Conservation (phyloP, 2,797 vertebrate species). For the Hoplostethus atlanticus region DNA sequence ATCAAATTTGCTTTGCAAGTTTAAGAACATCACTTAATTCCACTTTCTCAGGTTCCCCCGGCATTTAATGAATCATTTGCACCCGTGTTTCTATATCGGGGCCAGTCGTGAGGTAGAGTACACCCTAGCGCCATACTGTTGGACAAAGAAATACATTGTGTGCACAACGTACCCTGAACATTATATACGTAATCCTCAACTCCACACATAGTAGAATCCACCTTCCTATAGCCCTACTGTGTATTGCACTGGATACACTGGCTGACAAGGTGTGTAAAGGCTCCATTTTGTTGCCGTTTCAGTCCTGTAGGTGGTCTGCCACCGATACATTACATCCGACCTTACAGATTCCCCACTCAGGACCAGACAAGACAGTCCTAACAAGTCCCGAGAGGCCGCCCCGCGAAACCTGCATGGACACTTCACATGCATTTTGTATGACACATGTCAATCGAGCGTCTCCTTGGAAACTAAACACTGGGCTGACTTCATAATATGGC, state of each 20-base stretch:
- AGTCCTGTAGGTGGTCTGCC: constrained; percentile 63
- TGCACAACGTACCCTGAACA: background rate
- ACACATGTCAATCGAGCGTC: constrained; percentile 85
- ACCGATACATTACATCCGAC: constrained; percentile 51
- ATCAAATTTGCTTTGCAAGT: constrained; percentile 78
- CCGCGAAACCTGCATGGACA: constrained; percentile 57
- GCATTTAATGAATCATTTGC: constrained; percentile 80
- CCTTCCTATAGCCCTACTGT: constrained; percentile 2
- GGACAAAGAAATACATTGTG: constrained; percentile 21
- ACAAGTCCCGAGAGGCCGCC: constrained; percentile 58
- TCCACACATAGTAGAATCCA: constrained; percentile 1
- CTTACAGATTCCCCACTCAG: constrained; percentile 54
- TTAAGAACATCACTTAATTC: constrained; percentile 80
- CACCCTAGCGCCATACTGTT: constrained; percentile 18
- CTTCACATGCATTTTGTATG: constrained; percentile 87
- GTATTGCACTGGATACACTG: background rate
- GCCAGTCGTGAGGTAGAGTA: constrained; percentile 67
- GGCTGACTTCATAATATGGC: constrained; percentile 88
- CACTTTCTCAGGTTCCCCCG: constrained; percentile 82
- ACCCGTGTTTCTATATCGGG: constrained; percentile 76
- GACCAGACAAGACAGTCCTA: constrained; percentile 6
- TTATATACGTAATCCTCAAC: background rate
- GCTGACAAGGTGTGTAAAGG: background rate
- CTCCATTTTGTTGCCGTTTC: constrained; percentile 45
- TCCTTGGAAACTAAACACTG: constrained; percentile 89